Conservation (phyloP, 2,888 invertebrate genomes). For the Lordiphosa fenestrarum region DNA sequence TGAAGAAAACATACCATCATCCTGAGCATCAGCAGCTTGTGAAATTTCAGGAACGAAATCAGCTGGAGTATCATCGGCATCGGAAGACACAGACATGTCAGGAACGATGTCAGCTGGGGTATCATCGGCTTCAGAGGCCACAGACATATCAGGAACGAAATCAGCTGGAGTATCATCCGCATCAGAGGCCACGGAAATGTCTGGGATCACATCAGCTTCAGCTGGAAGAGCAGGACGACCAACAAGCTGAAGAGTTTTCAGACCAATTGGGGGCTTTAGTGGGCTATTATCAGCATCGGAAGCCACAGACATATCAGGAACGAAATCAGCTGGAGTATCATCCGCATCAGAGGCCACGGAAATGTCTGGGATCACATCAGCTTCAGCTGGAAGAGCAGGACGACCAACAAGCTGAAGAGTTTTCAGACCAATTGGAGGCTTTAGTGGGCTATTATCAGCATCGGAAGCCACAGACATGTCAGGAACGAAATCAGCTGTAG, state of each 20-base stretch:
- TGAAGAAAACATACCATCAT: background rate
- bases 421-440: no score
- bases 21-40: constrained; percentile 3
- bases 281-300: constrained; percentile 11
- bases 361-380: constrained; percentile 6
- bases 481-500: constrained; percentile 24
- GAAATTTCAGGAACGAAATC: constrained; percentile 18
- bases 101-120: constrained; percentile 16
- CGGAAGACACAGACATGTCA: constrained; percentile 6
- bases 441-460: background rate
- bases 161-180: constrained; percentile 10
- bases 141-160: no score
- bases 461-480: constrained; percentile 32
- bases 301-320: constrained; percentile 38
- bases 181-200: constrained; percentile 27
- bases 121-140: no score
- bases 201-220: constrained; percentile 21
- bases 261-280: background rate
- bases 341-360: constrained; percentile 30
- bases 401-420: background rate
- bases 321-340: constrained; percentile 16
- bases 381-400: background rate
- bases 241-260: constrained; percentile 1
- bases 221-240: constrained; percentile 7
- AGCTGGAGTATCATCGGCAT: background rate